Percentiles rank a stretch among this genome's conserved stretches.
Evolutionary conservation across 2,888 invertebrate species (phyloP).

Genomic region (Pomacea canaliculata): DNA sequence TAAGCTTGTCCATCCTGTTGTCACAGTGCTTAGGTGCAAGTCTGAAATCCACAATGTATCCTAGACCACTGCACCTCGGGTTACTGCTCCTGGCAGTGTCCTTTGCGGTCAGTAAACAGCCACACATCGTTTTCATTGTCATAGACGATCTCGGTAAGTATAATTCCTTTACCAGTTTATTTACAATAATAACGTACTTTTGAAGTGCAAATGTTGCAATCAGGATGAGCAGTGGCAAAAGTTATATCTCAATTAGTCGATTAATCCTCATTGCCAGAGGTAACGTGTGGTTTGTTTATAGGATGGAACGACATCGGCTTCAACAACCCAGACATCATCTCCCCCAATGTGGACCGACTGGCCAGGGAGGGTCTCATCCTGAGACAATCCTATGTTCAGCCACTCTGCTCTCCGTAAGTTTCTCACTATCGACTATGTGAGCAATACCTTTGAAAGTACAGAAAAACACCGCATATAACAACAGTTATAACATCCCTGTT

Average conservation of each 20-base stretch:
- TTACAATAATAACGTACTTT: too few species aligned
- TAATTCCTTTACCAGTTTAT: neutral
- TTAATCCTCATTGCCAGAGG: too few species aligned
- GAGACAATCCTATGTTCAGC: slow-evolving; percentile 32
- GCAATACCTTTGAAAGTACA: too few species aligned
- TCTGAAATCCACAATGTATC: too few species aligned
- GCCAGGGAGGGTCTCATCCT: slow-evolving; percentile 28
- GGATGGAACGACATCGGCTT: slow-evolving; percentile 36
- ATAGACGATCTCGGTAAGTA: slow-evolving; percentile 13
- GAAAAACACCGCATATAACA: too few species aligned
- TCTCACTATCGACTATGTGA: neutral
- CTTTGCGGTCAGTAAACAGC: neutral
- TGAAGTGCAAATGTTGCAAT: too few species aligned
- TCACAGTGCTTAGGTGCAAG: too few species aligned
- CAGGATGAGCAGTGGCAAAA: too few species aligned
- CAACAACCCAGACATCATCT: slow-evolving; percentile 31
- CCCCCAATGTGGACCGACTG: slow-evolving; percentile 28
- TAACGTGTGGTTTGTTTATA: neutral
- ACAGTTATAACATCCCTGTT: too few species aligned
- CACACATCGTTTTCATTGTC: slow-evolving; percentile 22
- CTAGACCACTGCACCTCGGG: too few species aligned
- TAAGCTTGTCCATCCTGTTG: too few species aligned
- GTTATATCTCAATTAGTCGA: too few species aligned
- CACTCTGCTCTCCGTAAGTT: slow-evolving; percentile 35
- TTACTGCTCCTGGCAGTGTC: neutral